Percentiles rank a stretch among this genome's conserved stretches.
phyloP scores from a whole-genome alignment of 2,113 vertebrate species.

The Ptilorrhoa leucosticta region DNA sequence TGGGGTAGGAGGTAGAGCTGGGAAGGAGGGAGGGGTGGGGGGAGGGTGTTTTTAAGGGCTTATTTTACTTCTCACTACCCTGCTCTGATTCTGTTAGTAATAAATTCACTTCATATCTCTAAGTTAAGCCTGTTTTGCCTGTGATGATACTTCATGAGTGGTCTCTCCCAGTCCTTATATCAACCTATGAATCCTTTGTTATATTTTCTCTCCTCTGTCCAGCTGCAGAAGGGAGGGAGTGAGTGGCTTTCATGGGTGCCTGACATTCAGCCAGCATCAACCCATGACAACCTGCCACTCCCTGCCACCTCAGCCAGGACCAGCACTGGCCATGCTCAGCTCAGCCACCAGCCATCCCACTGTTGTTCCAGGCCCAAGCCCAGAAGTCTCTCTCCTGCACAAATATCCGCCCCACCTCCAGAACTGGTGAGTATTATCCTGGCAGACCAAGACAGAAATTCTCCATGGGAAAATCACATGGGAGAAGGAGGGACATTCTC shows the following conservation, averaged over 20 bases:
- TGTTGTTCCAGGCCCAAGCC: not conserved
- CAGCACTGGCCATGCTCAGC: not conserved
- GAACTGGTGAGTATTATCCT: not conserved
- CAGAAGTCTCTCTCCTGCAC: not conserved
- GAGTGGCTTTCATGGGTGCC: rapidly evolving
- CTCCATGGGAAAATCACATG: not conserved
- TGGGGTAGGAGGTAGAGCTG: not conserved
- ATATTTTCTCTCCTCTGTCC: not conserved
- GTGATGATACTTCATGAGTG: not conserved
- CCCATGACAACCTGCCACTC: not conserved
- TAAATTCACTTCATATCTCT: not conserved
- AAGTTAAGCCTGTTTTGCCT: not conserved
- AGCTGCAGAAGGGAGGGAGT: not conserved
- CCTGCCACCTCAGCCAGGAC: not conserved
- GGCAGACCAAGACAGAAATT: not conserved
- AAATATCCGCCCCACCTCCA: not conserved
- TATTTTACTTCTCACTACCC: not conserved
- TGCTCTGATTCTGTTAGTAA: not conserved
- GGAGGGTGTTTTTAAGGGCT: not conserved
- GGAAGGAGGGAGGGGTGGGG: not conserved
- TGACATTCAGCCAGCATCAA: not conserved
- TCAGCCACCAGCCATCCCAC: not conserved
- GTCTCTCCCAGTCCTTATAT: not conserved
- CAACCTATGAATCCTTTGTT: not conserved
- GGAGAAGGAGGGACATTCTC: not conserved